Evolutionary conservation across 2,113 vertebrate genomes (phyloP), one percentile per base, ranked within the genome.

Genomic region (Hemiscyllium ocellatum): DNA sequence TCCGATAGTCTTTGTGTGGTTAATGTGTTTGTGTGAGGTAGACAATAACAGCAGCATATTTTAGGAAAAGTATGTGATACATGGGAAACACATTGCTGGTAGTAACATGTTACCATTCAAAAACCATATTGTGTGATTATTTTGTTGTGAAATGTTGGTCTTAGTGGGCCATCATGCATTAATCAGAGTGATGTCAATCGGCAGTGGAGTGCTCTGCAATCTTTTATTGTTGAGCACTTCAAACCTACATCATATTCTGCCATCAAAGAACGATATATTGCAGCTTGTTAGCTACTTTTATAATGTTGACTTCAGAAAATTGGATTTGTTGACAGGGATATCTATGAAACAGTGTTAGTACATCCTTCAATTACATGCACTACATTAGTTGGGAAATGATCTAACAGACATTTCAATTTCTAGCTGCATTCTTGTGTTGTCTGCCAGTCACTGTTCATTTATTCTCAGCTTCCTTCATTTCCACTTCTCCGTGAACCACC

Each of bases 351-450:
- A 69, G 17, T 47, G 66, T 26, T 94, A 24, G n/a, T 70, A 68
- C 91, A 94, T 37, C 15, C 66, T 69, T 68, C 90, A 94, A 68
- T 94, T 94, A 94, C 65, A 94, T 94, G 90, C 65, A 68, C n/a
- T 94, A 68, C 90, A 94, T 37, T 94, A 94, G 68, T 47, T 94
- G 91, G 61, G 91, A 69, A 94, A 94, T 94, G 65, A 94, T 94
- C 91, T 94, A 42, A 94, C n/a, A 94, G 29, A 37, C 65, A 42
- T 70, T 94, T 94, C n/a, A 94, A 70, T 94, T 94, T 90, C 80
- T 83, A 42, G 37, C 80, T 83, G 87, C 61, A 26, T 90, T 90
- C 87, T 69, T 20, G 68, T 42, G 91, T 47, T 94, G 37, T 70
- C n/a, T 94, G 33, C 65, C 29, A 69, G 91, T 94, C 65, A 94